These are phyloP conservation scores for Lagria hirta DNA, from an alignment of 2,888 invertebrate species.

Conservation along the genomic window DNA sequence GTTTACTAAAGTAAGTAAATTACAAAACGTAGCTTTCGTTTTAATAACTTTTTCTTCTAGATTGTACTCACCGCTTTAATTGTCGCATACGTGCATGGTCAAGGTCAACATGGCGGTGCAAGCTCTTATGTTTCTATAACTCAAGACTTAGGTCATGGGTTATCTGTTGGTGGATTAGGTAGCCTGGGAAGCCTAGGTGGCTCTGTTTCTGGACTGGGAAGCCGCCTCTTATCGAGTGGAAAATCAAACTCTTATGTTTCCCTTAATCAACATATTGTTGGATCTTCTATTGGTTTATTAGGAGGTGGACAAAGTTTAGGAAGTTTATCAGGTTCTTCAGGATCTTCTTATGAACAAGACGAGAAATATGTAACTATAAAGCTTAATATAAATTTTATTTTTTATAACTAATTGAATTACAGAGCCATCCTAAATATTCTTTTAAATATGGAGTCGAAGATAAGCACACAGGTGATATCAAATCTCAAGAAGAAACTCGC, in stretches of 20 bases:
- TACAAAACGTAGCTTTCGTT: no score
- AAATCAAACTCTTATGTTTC: no score
- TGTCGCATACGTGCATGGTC: no score
- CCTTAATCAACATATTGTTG: no score
- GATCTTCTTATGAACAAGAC: conserved; percentile 42
- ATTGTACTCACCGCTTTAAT: no score
- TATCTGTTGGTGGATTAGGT: background rate
- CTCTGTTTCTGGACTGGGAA: no score
- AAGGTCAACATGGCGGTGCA: background rate
- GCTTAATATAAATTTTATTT: background rate
- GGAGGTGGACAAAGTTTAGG: no score
- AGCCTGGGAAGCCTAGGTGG: no score
- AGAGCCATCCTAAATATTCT: conserved; percentile 63
- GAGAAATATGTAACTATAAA: conserved; percentile 5
- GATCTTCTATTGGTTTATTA: no score
- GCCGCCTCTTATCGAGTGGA: no score
- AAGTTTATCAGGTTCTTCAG: conserved; percentile 42
- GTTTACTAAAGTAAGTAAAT: conserved; percentile 3
- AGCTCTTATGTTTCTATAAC: conserved; percentile 3
- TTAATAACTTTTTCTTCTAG: no score
- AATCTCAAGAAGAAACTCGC: conserved; percentile 56
- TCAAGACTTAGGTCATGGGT: conserved; percentile 1
- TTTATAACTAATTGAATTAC: conserved; percentile 6
- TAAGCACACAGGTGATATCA: conserved; percentile 60
- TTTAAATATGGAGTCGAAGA: conserved; percentile 66